Percentiles rank a stretch among this genome's conserved stretches.
Evolutionary conservation across 2,888 invertebrate genomes (phyloP).

Genomic region (Lasioglossum lativentre): DNA sequence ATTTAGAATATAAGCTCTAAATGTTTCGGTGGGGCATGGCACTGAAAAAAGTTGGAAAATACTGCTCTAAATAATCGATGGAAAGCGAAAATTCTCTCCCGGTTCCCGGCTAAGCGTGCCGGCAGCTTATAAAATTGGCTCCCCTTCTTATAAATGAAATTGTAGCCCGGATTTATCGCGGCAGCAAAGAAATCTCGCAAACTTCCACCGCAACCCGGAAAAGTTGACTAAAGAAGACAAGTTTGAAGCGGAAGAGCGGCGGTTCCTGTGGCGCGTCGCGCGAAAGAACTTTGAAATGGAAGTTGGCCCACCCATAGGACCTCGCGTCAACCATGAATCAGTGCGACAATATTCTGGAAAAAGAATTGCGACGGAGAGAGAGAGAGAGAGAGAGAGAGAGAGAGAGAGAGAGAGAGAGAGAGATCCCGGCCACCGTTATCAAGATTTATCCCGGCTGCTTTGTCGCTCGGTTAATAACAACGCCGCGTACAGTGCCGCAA

Average conservation of each 20-base stretch:
- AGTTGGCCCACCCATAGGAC: background rate
- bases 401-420: too few species aligned
- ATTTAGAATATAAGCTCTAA: too few species aligned
- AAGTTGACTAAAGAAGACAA: conserved; percentile 10
- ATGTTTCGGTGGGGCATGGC: too few species aligned
- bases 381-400: too few species aligned
- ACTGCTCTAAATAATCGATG: too few species aligned
- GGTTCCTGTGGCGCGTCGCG: background rate
- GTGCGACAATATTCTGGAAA: conserved; percentile 26
- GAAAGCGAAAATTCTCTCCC: background rate
- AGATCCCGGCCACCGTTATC: conserved; percentile 42
- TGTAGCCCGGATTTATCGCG: background rate
- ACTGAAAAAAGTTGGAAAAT: too few species aligned
- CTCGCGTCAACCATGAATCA: conserved; percentile 44
- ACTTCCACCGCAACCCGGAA: background rate
- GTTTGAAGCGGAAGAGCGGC: conserved; percentile 5
- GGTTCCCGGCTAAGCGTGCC: background rate
- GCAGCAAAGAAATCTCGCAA: background rate
- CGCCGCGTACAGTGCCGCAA: conserved; percentile 35
- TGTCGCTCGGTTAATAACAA: conserved; percentile 52
- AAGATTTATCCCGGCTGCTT: conserved; percentile 50
- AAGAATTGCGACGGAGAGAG: conserved; percentile 38
- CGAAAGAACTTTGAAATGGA: conserved; percentile 22
- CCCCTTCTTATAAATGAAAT: background rate
- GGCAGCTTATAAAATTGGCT: background rate